Percentiles rank a stretch among this genome's conserved stretches.
phyloP scores from a whole-genome alignment of 2,888 invertebrate genomes.

The Micropterix aruncella region DNA sequence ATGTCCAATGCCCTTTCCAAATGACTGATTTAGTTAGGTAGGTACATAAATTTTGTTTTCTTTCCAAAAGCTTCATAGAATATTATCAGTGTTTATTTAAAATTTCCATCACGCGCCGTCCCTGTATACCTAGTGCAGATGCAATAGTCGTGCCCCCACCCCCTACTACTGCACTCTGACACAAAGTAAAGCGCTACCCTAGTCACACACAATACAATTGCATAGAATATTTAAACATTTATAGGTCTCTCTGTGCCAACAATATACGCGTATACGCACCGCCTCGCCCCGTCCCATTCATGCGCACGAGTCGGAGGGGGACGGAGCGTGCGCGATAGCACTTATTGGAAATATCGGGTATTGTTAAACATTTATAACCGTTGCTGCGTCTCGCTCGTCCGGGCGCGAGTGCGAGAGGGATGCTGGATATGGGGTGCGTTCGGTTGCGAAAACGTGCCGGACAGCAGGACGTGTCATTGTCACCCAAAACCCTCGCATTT shows the following conservation, averaged over 20 bases:
- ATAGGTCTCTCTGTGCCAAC: conserved; percentile 7
- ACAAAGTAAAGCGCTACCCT: conserved; percentile 9
- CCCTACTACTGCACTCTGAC: conserved; percentile 4
- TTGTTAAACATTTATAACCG: conserved; percentile 35
- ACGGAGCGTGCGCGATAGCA: conserved; percentile 1
- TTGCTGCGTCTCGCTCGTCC: conserved; percentile 12
- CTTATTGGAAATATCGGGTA: conserved; percentile 34
- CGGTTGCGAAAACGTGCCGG: conserved; percentile 8
- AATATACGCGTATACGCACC: conserved; percentile 15
- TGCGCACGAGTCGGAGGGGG: conserved; percentile 16
- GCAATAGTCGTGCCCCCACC: conserved; percentile 3
- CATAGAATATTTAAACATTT: conserved; percentile 12
- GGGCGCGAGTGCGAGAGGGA: conserved; percentile 2
- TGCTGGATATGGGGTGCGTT: conserved; percentile 1
- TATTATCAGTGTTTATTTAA: too few relatives aligned
- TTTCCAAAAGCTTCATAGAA: too few relatives aligned
- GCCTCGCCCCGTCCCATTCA: conserved; percentile 26
- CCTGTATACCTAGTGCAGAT: not conserved
- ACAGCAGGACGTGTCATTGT: conserved; percentile 11
- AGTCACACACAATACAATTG: conserved; percentile 11
- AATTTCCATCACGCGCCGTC: not conserved
- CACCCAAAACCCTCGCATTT: conserved; percentile 10
- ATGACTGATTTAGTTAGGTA: too few relatives aligned
- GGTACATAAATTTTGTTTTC: too few relatives aligned
- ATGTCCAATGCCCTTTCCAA: too few relatives aligned